Evolutionary conservation across 2,113 vertebrate genomes (phyloP).

Genomic region (Anoura caudifer): DNA sequence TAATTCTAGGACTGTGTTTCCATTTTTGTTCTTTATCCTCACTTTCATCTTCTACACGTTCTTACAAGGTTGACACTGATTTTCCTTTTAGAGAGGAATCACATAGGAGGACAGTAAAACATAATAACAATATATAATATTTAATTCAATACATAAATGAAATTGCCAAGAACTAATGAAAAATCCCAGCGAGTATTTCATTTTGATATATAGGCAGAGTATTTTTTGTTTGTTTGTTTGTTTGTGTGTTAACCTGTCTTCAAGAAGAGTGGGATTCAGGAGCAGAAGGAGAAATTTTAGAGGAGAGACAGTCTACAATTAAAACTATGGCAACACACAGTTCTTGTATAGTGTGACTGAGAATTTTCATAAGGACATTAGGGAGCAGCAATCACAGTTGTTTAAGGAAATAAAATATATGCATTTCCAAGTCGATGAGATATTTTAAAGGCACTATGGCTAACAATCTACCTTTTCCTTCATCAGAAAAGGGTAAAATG

Average conservation of each 20-base stretch:
- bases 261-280: neutral
- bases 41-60: constrained; percentile 71
- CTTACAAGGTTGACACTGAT: constrained; percentile 73
- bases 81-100: constrained; percentile 73
- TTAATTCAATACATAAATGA: neutral
- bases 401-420: neutral
- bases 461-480: neutral
- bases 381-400: neutral
- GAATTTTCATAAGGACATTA: neutral
- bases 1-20: constrained; percentile 69
- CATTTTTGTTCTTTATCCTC: constrained; percentile 70
- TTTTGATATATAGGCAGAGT: neutral
- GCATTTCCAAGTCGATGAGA: neutral
- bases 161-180: neutral
- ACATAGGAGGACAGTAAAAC: constrained; percentile 71
- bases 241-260: neutral
- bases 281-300: neutral
- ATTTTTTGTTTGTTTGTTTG: neutral
- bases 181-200: neutral
- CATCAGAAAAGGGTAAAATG: constrained; percentile 30
- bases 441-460: neutral
- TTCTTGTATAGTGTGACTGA: neutral
- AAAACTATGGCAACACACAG: neutral
- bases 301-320: neutral
- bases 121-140: neutral